phyloP scores from a whole-genome alignment of 2,797 vertebrate genomes.

The Delichon dasypus region DNA sequence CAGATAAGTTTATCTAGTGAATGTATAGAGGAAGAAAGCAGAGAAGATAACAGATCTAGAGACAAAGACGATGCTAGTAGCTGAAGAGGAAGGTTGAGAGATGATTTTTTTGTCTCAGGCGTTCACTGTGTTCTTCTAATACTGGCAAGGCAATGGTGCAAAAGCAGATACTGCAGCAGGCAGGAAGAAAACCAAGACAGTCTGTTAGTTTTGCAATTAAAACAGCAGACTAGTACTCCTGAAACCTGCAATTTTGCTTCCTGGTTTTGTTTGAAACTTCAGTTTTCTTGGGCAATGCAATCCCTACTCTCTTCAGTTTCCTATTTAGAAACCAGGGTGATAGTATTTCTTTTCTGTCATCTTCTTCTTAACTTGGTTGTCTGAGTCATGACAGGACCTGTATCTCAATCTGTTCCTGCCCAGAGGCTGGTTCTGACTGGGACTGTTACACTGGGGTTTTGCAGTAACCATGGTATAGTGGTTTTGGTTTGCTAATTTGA shows the following conservation, averaged over 20 bases:
- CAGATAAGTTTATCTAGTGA: slow-evolving; percentile 40
- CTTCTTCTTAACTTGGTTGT: background rate
- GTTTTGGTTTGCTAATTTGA: background rate
- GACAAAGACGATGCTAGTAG: background rate
- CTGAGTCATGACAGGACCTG: background rate
- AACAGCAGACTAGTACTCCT: background rate
- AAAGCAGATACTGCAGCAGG: background rate
- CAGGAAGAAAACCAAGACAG: background rate
- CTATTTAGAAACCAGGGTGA: background rate
- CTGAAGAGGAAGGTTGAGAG: slow-evolving; percentile 15
- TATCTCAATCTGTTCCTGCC: background rate
- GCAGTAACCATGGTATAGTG: background rate
- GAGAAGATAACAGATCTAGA: slow-evolving; percentile 1
- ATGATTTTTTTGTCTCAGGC: background rate
- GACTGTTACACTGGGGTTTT: accelerated
- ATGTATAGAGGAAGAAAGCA: slow-evolving; percentile 1
- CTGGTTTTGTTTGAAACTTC: background rate
- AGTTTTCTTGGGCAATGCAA: background rate
- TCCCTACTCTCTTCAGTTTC: background rate
- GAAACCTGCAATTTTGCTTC: background rate
- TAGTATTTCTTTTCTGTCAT: background rate
- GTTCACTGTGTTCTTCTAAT: background rate
- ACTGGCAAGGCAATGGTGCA: background rate
- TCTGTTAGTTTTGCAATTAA: background rate
- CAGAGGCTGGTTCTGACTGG: background rate